phyloP scores from a whole-genome alignment of 2,113 vertebrate species.

The Probosciger aterrimus region DNA sequence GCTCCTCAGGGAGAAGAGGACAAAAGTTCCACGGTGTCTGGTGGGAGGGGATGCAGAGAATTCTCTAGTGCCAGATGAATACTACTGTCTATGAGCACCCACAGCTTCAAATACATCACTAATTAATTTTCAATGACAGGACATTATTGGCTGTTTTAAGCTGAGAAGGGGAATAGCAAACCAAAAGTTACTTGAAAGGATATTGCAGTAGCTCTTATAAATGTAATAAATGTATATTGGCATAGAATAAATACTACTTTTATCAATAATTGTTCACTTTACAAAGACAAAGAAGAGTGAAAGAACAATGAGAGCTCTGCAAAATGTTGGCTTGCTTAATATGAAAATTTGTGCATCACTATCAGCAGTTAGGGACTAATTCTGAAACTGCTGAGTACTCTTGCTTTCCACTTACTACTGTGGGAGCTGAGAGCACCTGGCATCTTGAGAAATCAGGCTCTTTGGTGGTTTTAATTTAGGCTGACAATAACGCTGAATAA shows the following conservation, averaged over 20 bases:
- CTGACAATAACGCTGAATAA: constrained; percentile 49
- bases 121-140: background rate
- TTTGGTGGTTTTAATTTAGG: constrained; percentile 48
- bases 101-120: background rate
- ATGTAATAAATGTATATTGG: background rate
- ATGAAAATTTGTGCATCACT: background rate
- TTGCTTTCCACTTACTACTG: constrained; percentile 3
- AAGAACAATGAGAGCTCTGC: background rate
- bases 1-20: background rate
- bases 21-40: background rate
- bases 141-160: background rate
- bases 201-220: background rate
- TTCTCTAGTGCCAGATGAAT: background rate
- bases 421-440: constrained; percentile 26
- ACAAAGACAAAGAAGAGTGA: background rate
- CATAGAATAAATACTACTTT: background rate
- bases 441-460: constrained; percentile 38
- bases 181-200: background rate
- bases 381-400: constrained; percentile 33
- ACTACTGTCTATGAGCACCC: background rate
- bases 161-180: background rate
- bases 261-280: background rate
- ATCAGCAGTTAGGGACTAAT: background rate
- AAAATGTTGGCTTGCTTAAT: background rate
- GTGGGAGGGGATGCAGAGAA: background rate